Conservation (phyloP, 2,888 invertebrate genomes). For the Mactromeris polynyma region DNA sequence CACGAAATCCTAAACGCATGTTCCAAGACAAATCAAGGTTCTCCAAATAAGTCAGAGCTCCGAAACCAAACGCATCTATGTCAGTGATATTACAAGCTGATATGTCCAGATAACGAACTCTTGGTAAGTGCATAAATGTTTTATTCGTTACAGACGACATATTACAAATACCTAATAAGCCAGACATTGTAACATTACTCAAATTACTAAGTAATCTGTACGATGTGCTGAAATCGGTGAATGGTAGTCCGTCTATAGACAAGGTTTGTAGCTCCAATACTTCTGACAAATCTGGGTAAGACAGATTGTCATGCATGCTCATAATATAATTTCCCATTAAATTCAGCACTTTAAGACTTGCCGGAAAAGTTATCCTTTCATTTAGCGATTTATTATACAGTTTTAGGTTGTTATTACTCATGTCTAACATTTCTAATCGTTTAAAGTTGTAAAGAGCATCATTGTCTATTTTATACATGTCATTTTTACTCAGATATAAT, state of each 20-base stretch:
- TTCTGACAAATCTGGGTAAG: neutral
- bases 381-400: neutral
- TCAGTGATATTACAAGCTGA: slow-evolving; percentile 34
- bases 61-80: slow-evolving; percentile 44
- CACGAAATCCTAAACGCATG: slow-evolving; percentile 29
- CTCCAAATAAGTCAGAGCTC: slow-evolving; percentile 8
- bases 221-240: neutral
- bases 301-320: neutral
- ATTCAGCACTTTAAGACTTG: neutral
- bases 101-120: no score
- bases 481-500: neutral
- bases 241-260: neutral
- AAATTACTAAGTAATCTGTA: neutral
- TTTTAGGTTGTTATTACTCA: neutral
- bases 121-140: no score
- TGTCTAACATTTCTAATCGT: neutral
- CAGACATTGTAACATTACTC: neutral
- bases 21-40: slow-evolving; percentile 47
- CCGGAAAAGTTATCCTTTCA: neutral
- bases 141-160: no score
- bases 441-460: neutral
- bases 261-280: neutral
- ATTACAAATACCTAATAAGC: neutral
- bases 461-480: neutral
- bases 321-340: neutral